Conservation (phyloP, 1,140 invertebrate genomes). For the Meloidogyne hapla region DNA sequence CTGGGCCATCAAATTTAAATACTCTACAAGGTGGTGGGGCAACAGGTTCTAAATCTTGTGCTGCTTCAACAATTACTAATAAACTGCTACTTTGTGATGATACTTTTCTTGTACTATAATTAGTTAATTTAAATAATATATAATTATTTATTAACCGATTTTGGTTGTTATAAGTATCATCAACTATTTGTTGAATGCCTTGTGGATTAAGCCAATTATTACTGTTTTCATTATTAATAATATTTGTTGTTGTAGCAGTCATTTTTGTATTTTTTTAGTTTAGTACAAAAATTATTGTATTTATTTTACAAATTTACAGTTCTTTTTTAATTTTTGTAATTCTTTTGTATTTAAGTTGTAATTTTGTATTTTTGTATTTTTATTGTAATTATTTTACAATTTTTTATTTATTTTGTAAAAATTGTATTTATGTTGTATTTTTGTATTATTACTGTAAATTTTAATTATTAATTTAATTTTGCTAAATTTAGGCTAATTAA, state of each 20-base stretch:
- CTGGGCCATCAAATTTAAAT: slow-evolving; percentile 37
- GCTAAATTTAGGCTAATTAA: too few species aligned
- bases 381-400: too few species aligned
- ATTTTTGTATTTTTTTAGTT: too few species aligned
- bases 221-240: background rate
- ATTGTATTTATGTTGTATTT: too few species aligned
- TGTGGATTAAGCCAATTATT: background rate
- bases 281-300: too few species aligned
- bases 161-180: background rate
- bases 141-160: background rate
- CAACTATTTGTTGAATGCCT: background rate
- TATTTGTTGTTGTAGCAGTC: background rate
- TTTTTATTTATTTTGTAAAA: too few species aligned
- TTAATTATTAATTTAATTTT: too few species aligned
- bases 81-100: background rate
- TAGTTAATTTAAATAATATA: background rate
- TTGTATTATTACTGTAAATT: too few species aligned
- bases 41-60: slow-evolving; percentile 3
- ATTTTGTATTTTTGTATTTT: too few species aligned
- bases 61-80: background rate
- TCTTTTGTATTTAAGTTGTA: too few species aligned
- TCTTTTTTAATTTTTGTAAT: too few species aligned
- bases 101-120: background rate
- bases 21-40: slow-evolving; percentile 31
- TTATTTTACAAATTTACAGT: too few species aligned